A percentile compares a stretch with the other conserved stretches of the same genome.
phyloP scores from a whole-genome alignment of 2,888 invertebrate genomes.

The Eupithecia abbreviata region DNA sequence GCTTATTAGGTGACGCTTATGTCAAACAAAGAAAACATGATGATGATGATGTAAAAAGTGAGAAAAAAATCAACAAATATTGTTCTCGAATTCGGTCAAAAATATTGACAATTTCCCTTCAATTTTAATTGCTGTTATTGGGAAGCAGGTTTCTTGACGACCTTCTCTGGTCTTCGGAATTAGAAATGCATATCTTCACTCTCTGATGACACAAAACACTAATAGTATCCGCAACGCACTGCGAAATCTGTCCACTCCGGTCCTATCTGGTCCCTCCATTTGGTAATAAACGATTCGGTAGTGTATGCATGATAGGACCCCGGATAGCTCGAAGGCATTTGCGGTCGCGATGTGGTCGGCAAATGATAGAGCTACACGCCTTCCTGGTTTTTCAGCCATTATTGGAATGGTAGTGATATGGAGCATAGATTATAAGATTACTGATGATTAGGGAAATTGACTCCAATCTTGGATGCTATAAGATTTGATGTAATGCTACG shows the following conservation, averaged over 20 bases:
- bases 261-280: neutral
- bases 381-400: slow-evolving; percentile 32
- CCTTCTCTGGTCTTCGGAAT: neutral
- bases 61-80: neutral
- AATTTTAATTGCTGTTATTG: neutral
- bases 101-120: neutral
- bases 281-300: slow-evolving; percentile 2
- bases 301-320: neutral
- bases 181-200: neutral
- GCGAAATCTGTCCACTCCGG: neutral
- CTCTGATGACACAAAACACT: neutral
- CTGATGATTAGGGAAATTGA: neutral
- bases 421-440: slow-evolving; percentile 23
- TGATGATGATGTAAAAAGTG: too few species aligned
- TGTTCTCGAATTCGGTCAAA: neutral
- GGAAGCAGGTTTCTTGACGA: too few species aligned
- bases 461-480: neutral
- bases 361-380: slow-evolving; percentile 31
- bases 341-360: slow-evolving; percentile 29
- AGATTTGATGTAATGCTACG: neutral
- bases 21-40: too few species aligned
- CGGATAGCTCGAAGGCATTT: slow-evolving; percentile 4
- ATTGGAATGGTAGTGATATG: slow-evolving; percentile 32
- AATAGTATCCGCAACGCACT: neutral
- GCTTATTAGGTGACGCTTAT: too few species aligned